Evolutionary conservation across 2,888 invertebrate genomes (phyloP), one percentile per base, ranked within the genome.

Genomic region (Agrochola lota): DNA sequence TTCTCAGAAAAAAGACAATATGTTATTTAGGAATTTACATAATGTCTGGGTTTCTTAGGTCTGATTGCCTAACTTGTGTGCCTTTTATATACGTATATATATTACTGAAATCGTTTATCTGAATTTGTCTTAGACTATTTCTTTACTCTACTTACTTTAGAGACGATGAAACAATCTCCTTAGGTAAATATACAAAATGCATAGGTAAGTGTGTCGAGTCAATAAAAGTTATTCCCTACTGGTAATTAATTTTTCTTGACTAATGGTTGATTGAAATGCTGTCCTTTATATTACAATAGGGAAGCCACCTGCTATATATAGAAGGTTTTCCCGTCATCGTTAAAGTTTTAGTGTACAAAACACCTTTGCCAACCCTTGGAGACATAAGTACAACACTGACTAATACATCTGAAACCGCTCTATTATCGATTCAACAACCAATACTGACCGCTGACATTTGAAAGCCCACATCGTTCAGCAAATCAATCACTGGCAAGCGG

Each of bases 401-500:
- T 49, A 57, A 78, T 46, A 52, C 52, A 60, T n/a, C 26, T 40
- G n/a, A 57, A 72, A 40, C 68, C 59, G 30, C 64, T 63, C 15
- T 49, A 64, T 64, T 49, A 73, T 80, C 52, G 55, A 63, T 73
- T 72, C 30, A 55, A 55, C 52, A 72, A 49, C 43, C 35, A 30
- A 40, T 30, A 26, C n/a, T 46, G 23, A 73, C 64, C 68, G 59
- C 80, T 26, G 46, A 59, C 62, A 84, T 84, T 30, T 52, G 71
- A 68, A 69, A 64, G 43, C 64, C 1, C 40, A 64, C 70, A 74
- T 49, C 69, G 82, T 67, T 82, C 64, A 71, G 62, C 69, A 49
- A 82, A 83, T 77, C 83, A 82, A 83, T 83, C 85, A 82, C 68
- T 23, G 26, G 60, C 55, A 64, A 76, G 62, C 55, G 81, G 40